Evolutionary conservation across 2,113 vertebrate species (phyloP).

Genomic region (Suncus etruscus): DNA sequence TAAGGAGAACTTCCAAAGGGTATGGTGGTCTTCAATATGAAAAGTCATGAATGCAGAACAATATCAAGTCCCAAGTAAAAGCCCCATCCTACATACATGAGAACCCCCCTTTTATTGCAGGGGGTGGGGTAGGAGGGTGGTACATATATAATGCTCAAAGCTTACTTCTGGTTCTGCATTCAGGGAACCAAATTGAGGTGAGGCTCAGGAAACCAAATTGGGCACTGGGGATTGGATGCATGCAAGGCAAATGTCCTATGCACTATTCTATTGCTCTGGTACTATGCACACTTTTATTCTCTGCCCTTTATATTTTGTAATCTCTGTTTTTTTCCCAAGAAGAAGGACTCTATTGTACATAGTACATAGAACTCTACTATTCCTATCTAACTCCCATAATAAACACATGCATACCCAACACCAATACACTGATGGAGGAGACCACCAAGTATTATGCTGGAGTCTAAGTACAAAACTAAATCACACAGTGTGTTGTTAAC

Average conservation of each 20-base stretch:
- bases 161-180: too few species aligned
- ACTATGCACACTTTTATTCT: too few species aligned
- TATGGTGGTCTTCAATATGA: too few species aligned
- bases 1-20: too few species aligned
- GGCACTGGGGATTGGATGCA: too few species aligned
- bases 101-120: too few species aligned
- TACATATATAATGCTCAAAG: too few species aligned
- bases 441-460: not conserved
- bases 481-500: not conserved
- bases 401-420: not conserved
- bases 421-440: not conserved
- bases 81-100: not conserved
- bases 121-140: too few species aligned
- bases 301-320: not conserved
- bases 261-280: too few species aligned
- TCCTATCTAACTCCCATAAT: not conserved
- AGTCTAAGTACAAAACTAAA: not conserved
- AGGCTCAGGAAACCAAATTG: too few species aligned
- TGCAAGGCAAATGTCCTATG: too few species aligned
- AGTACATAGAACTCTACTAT: not conserved
- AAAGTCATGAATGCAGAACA: not conserved
- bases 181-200: too few species aligned
- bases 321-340: slow-evolving; percentile 10
- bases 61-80: not conserved
- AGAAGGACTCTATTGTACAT: not conserved